Percentiles rank a stretch among this genome's conserved stretches.
These are phyloP conservation scores for Ascaphus truei DNA, from an alignment of 2,113 vertebrate species.

Conservation along the genomic window DNA sequence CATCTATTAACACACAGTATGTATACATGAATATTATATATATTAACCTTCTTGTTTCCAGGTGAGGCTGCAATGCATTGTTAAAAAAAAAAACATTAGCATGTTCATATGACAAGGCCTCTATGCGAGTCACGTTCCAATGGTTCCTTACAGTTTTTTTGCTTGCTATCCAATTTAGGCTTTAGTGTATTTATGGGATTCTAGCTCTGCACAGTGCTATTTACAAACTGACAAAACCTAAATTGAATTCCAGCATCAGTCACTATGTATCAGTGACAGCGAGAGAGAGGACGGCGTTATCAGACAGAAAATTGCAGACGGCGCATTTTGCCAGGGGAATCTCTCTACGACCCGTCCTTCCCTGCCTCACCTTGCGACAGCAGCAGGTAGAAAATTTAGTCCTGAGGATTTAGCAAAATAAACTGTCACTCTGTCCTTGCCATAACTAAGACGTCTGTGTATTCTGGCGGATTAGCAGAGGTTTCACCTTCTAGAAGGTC, in stretches of 20 bases:
- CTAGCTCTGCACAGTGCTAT: slow-evolving; percentile 47
- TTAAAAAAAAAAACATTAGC: no score
- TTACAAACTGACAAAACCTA: slow-evolving; percentile 53
- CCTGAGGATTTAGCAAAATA: slow-evolving; percentile 42
- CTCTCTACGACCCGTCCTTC: slow-evolving; percentile 35
- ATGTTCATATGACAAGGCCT: slow-evolving; percentile 56
- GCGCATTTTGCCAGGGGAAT: slow-evolving; percentile 45
- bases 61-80: no score
- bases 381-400: slow-evolving; percentile 19
- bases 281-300: slow-evolving; percentile 31
- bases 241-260: slow-evolving; percentile 54
- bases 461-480: background rate
- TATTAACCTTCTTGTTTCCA: no score
- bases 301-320: slow-evolving; percentile 46
- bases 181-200: slow-evolving; percentile 47
- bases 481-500: background rate
- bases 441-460: slow-evolving; percentile 35
- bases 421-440: slow-evolving; percentile 37
- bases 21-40: no score
- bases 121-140: slow-evolving; percentile 52
- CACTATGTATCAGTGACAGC: slow-evolving; percentile 46
- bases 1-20: no score
- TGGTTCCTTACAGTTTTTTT: slow-evolving; percentile 45
- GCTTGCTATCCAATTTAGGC: slow-evolving; percentile 50
- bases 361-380: background rate